Base-by-base conservation (phyloP, 2,797 vertebrate species). In the Paratrypauchen microcephalus region DNA sequence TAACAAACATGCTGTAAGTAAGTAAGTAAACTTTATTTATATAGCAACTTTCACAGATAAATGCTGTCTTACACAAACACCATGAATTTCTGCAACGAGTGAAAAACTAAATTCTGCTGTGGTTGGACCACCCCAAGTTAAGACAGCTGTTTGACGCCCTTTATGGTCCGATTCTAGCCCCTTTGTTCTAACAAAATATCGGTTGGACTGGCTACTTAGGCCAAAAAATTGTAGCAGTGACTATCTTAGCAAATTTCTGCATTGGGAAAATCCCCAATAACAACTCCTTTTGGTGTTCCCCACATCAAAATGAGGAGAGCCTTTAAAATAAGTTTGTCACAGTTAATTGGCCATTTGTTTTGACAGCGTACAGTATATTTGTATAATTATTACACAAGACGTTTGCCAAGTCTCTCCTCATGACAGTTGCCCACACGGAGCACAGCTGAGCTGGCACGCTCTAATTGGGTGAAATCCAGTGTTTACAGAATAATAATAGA, bases 381-480 rank as follows among this genome's bases (percentile, higher is more conserved):
- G 30, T 56, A 72, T 74, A 45, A 78, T 72, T 74, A 66, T 74
- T 66, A 41, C 64, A 32, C 32, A 6, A 65, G 28, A 69, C 68
- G 57, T 81, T 73, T 61, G 69, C 50, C 54, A 74, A 79, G 63
- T 68, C 63, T 32, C 45, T 54, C 67, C 28, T 77, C 65, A 73
- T 81, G 74, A 52, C 56, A 69, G 62, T 64, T 54, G 65, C 74
- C 65, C 68, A 48, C n/a, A 64, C 48, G 32, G 66, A 72, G 69
- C 62, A 48, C 45, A 30, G 62, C 63, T 68, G 72, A 69, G 67
- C 19, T 77, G 72, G 73, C 74, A 66, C 16, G 47, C 66, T 5
- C 72, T 63, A 78, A 76, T 75, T 75, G 73, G 82, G 65, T 32
- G 60, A 26, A 59, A 64, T 58, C 63, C 78, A 70, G 28, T 66